phyloP scores from a whole-genome alignment of 2,113 vertebrate genomes.

The Bambusicola thoracicus region DNA sequence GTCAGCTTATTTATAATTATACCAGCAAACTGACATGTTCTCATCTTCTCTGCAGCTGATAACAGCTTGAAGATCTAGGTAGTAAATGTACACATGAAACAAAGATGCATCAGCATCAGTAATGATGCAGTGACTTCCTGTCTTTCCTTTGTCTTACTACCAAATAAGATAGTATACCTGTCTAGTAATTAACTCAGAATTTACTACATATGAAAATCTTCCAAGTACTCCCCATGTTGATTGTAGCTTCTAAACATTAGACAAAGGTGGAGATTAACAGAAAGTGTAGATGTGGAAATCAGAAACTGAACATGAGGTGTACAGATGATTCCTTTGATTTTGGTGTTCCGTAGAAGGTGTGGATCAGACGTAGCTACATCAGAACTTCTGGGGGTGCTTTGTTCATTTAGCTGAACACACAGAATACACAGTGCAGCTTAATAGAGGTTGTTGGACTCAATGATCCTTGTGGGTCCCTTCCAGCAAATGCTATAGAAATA shows the following conservation, averaged over 20 bases:
- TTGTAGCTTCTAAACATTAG: neutral
- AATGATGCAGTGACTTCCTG: neutral
- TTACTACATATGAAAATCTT: neutral
- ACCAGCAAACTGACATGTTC: neutral
- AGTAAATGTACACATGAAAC: neutral
- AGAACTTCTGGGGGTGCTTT: neutral
- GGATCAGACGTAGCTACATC: neutral
- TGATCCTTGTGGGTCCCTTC: neutral
- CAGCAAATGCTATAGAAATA: neutral
- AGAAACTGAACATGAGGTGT: neutral
- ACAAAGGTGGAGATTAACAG: neutral
- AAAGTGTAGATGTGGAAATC: neutral
- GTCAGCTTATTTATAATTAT: neutral
- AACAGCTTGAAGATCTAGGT: slow-evolving; percentile 14
- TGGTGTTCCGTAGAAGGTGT: neutral
- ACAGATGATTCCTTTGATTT: neutral
- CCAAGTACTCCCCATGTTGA: neutral
- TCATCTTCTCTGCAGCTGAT: neutral
- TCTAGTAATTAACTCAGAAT: neutral
- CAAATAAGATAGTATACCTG: neutral
- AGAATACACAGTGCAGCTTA: rapidly evolving
- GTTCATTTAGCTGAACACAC: neutral
- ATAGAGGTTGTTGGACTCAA: neutral
- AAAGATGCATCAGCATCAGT: neutral
- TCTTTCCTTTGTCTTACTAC: neutral